A percentile compares a stretch with the other conserved stretches of the same genome.
phyloP scores from a whole-genome alignment of 1,140 invertebrate genomes.

The Drosophila tristis region DNA sequence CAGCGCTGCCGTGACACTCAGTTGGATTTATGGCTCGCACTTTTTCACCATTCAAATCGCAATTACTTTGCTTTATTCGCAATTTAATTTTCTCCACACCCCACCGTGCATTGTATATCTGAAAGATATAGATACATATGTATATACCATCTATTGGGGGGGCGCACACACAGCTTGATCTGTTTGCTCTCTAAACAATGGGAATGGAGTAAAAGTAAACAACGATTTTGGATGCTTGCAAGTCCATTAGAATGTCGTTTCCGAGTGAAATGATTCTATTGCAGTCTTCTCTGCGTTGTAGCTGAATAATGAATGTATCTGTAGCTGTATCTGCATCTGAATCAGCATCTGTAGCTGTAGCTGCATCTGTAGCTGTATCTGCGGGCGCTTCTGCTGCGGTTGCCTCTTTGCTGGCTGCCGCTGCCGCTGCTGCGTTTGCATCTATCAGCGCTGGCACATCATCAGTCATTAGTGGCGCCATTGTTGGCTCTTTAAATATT shows the following conservation, averaged over 20 bases:
- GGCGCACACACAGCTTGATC: conserved; percentile 29
- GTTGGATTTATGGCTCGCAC: conserved; percentile 75
- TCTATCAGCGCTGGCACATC: conserved; percentile 79
- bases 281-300: neutral
- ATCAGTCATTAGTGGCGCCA: conserved; percentile 83
- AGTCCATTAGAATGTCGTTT: conserved; percentile 49
- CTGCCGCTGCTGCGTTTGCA: conserved; percentile 53
- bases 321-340: conserved; percentile 20
- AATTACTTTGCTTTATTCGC: conserved; percentile 81
- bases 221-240: conserved; percentile 22
- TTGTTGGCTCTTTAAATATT: conserved; percentile 61
- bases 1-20: conserved; percentile 74
- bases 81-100: conserved; percentile 62
- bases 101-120: conserved; percentile 30
- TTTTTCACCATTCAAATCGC: conserved; percentile 82
- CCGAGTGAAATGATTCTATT: conserved; percentile 28
- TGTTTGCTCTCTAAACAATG: conserved; percentile 68
- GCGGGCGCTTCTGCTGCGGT: conserved; percentile 7
- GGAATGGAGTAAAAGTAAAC: conserved; percentile 48
- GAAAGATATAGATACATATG: conserved; percentile 37
- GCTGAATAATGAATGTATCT: conserved; percentile 14
- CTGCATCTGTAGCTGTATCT: conserved; percentile 32
- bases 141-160: conserved; percentile 10
- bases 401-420: neutral
- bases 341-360: conserved; percentile 29